These are phyloP conservation scores for Conus ventricosus DNA, from an alignment of 1,140 invertebrate genomes.

Conservation along the genomic window DNA sequence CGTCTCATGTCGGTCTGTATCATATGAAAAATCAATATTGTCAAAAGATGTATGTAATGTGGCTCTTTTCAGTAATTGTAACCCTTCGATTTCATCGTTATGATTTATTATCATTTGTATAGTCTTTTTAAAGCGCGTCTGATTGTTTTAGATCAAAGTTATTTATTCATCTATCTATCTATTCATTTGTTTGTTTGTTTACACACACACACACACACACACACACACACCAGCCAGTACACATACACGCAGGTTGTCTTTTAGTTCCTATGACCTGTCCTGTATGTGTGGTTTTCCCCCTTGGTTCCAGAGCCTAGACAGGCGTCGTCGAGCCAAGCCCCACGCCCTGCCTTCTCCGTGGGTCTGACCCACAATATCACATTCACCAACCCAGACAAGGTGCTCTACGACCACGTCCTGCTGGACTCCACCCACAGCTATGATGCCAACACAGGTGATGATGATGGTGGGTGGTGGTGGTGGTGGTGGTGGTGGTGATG, in stretches of 20 bases:
- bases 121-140: not conserved
- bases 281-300: not conserved
- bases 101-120: not conserved
- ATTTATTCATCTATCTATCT: too few species aligned
- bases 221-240: too few species aligned
- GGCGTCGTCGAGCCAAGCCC: not conserved
- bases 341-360: conserved; percentile 47
- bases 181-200: too few species aligned
- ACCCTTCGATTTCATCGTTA: too few species aligned
- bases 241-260: too few species aligned
- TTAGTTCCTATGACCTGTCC: too few species aligned
- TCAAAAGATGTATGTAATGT: too few species aligned
- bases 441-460: conserved; percentile 34
- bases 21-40: not conserved
- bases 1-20: not conserved
- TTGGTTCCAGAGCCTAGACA: not conserved
- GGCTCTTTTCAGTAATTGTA: too few species aligned
- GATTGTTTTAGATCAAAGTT: not conserved
- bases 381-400: conserved; percentile 27
- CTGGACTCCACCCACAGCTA: conserved; percentile 51
- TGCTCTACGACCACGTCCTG: conserved; percentile 49
- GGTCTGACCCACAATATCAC: conserved; percentile 46
- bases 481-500: too few species aligned
- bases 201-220: too few species aligned
- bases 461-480: not conserved